Percentiles rank a stretch among this genome's conserved stretches.
Evolutionary conservation across 2,797 vertebrate species (phyloP).

Genomic region (Catharus ustulatus): DNA sequence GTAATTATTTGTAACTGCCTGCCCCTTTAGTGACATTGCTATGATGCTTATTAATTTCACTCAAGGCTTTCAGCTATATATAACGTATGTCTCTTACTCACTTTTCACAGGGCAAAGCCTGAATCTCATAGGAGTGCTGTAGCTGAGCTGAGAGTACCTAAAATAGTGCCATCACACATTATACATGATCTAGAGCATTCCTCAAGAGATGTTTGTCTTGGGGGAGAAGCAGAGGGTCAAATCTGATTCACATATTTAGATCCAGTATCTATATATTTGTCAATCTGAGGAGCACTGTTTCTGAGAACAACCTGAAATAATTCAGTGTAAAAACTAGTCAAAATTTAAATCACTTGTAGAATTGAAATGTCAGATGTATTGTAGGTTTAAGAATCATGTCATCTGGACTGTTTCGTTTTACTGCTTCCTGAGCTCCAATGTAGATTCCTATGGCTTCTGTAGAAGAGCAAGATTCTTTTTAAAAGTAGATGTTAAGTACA

Average conservation of each 20-base stretch:
- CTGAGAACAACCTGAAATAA: neutral
- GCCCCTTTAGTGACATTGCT: neutral
- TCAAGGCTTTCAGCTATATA: neutral
- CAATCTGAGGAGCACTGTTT: neutral
- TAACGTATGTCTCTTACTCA: accelerated
- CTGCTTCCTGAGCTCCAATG: neutral
- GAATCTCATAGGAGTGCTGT: neutral
- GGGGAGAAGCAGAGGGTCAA: neutral
- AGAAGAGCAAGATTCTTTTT: neutral
- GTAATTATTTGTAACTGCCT: neutral
- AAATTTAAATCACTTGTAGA: neutral
- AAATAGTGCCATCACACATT: neutral
- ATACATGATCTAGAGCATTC: neutral
- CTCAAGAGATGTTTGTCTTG: neutral
- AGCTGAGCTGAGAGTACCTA: neutral
- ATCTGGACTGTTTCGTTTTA: neutral
- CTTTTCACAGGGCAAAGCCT: neutral
- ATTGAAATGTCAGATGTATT: neutral
- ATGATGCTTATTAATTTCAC: neutral
- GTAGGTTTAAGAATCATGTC: neutral
- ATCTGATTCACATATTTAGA: neutral
- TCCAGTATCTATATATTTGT: neutral
- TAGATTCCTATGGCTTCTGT: neutral
- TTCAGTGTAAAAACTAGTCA: neutral
- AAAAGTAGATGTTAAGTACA: neutral